Evolutionary conservation across 2,113 vertebrate species (phyloP).

Genomic region (human (Homo sapiens)): DNA sequence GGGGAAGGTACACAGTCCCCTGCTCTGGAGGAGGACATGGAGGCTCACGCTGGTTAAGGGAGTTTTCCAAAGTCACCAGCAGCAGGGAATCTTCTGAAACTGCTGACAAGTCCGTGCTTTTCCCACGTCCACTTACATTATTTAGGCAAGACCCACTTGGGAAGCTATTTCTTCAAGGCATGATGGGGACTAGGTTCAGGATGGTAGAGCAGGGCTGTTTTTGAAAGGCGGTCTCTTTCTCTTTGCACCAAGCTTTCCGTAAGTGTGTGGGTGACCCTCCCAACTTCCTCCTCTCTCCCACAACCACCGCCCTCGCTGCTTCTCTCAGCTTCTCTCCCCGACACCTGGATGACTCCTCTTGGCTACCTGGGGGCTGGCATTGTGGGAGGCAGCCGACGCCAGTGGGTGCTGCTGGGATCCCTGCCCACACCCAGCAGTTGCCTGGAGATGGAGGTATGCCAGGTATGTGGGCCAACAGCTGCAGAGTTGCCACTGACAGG

Average conservation of each 20-base stretch:
- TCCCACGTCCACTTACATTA: rapidly evolving
- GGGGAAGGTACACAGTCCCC: not conserved
- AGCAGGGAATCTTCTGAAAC: no score
- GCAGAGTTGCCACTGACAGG: not conserved
- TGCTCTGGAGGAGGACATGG: no score
- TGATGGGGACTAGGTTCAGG: not conserved
- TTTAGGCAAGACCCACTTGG: rapidly evolving
- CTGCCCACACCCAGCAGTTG: not conserved
- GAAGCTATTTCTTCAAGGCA: not conserved
- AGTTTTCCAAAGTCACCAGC: not conserved
- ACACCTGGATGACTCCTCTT: not conserved
- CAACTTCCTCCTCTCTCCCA: not conserved
- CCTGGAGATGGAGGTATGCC: not conserved
- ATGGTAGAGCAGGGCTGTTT: no score
- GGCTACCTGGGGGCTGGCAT: not conserved
- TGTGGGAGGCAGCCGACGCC: not conserved
- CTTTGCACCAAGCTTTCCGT: not conserved
- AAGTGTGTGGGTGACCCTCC: rapidly evolving
- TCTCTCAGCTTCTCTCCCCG: no score
- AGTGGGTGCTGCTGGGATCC: not conserved
- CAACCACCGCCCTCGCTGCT: not conserved
- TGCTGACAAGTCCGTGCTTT: not conserved
- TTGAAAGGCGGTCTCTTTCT: not conserved
- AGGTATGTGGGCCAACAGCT: conserved; percentile 65
- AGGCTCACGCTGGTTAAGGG: not conserved